Evolutionary conservation across 2,797 vertebrate species (phyloP).

Genomic region (Apodemus agrarius): DNA sequence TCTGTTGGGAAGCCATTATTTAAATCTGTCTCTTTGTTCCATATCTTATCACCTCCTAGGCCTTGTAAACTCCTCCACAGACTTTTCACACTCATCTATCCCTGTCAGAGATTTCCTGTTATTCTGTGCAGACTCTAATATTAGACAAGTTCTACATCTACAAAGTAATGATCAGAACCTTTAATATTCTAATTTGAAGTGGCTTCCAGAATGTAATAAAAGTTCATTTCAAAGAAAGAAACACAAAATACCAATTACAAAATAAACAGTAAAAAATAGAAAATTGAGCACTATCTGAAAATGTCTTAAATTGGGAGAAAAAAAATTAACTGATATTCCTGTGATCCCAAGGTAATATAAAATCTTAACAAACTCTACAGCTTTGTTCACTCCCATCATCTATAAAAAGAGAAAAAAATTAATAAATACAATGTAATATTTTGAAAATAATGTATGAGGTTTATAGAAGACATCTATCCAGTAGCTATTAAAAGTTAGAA

Average conservation of each 20-base stretch:
- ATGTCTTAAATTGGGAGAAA: not conserved
- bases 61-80: not conserved
- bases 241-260: not conserved
- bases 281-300: not conserved
- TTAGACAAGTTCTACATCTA: not conserved
- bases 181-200: conserved; percentile 16
- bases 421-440: not conserved
- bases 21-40: conserved; percentile 23
- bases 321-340: not conserved
- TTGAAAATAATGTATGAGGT: conserved; percentile 21
- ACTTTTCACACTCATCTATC: not conserved
- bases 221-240: not conserved
- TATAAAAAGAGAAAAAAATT: not conserved
- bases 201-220: not conserved
- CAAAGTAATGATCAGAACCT: not conserved
- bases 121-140: not conserved
- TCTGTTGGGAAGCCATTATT: conserved; percentile 38
- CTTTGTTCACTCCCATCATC: not conserved
- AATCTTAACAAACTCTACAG: not conserved
- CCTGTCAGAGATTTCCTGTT: not conserved
- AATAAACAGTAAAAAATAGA: not conserved
- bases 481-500: not conserved
- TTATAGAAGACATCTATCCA: not conserved
- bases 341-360: not conserved
- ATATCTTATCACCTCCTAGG: not conserved